phyloP scores from a whole-genome alignment of 2,113 vertebrate genomes.

The Myotis brandtii region DNA sequence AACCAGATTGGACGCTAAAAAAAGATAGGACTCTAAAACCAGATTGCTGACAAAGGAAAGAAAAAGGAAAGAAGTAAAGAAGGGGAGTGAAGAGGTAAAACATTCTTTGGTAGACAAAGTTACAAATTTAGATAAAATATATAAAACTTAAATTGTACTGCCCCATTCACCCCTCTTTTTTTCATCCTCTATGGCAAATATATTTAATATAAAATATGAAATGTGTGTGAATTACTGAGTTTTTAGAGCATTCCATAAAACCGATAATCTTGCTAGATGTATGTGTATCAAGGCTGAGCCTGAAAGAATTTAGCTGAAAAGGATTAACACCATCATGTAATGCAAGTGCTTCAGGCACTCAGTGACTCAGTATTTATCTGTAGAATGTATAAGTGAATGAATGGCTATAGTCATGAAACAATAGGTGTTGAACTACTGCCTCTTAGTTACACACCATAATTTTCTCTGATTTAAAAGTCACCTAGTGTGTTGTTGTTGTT shows the following conservation, averaged over 20 bases:
- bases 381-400: neutral
- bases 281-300: neutral
- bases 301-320: constrained; percentile 10
- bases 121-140: neutral
- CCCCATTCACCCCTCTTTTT: neutral
- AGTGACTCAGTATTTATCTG: neutral
- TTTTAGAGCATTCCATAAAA: neutral
- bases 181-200: neutral
- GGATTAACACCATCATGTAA: neutral
- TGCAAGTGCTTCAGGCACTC: neutral
- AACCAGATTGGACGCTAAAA: neutral
- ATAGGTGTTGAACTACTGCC: neutral
- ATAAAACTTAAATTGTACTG: neutral
- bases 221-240: neutral
- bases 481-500: neutral
- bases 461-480: constrained; percentile 38
- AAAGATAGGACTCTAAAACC: too few species aligned
- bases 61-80: neutral
- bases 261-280: neutral
- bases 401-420: neutral
- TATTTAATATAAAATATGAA: neutral
- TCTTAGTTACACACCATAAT: neutral
- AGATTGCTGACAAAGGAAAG: neutral
- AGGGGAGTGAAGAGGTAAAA: neutral
- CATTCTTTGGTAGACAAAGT: neutral